Conservation (phyloP, 2,113 vertebrate genomes). For the Heterocephalus glaber region DNA sequence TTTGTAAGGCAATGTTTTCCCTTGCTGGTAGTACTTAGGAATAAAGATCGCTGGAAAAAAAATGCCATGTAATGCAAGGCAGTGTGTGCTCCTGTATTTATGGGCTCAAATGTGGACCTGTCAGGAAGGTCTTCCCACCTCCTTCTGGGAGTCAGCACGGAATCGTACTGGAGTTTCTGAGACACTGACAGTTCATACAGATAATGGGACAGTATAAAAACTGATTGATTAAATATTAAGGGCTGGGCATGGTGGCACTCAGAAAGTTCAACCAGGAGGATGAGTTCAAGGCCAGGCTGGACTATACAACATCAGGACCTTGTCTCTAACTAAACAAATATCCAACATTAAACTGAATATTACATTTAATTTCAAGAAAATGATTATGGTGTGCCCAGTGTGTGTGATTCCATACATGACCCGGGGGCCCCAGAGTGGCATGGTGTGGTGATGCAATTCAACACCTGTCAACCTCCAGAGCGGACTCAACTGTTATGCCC, state of each 20-base stretch:
- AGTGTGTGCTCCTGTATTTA: neutral
- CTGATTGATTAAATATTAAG: neutral
- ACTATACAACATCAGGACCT: neutral
- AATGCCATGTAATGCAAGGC: neutral
- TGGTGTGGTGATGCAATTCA: rapidly evolving
- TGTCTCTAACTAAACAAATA: neutral
- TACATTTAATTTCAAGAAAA: conserved; percentile 7
- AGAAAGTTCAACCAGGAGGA: neutral
- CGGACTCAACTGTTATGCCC: neutral
- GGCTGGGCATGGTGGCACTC: neutral
- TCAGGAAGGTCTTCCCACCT: neutral
- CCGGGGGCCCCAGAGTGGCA: too few relatives aligned
- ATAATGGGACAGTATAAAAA: neutral
- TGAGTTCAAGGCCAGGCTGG: neutral
- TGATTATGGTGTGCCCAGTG: neutral
- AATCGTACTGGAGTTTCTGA: neutral
- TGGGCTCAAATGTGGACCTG: neutral
- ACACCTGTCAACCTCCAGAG: neutral
- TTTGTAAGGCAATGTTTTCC: neutral
- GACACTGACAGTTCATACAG: neutral
- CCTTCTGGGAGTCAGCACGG: neutral
- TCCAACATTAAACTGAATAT: neutral
- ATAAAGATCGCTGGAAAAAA: neutral
- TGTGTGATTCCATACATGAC: neutral
- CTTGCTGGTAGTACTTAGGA: neutral